Evolutionary conservation across 2,113 vertebrate species (phyloP).

Genomic region (Lonchura striata): DNA sequence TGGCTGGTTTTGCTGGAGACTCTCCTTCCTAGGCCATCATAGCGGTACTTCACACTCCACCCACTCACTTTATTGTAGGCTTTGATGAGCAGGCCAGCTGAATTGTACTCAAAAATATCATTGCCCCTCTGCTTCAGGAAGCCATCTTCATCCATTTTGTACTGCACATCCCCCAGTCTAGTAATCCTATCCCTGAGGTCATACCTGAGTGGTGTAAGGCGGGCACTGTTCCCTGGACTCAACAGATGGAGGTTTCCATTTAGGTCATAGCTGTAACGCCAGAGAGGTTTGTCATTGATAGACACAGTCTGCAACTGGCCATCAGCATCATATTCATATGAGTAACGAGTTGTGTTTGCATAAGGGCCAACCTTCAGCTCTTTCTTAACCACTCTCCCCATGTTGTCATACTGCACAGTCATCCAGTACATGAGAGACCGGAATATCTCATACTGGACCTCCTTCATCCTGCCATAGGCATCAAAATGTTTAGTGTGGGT

Average conservation of each 20-base stretch:
- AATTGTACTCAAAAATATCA: constrained; percentile 94
- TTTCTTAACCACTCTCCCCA: constrained; percentile 96
- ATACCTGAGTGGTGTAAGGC: constrained; percentile 92
- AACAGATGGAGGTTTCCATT: constrained; percentile 96
- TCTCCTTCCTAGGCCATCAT: constrained; percentile 91
- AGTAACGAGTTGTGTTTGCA: constrained; percentile 94
- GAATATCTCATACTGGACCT: constrained; percentile 98
- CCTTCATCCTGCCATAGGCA: constrained; percentile 93
- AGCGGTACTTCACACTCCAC: constrained; percentile 93
- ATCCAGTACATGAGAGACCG: constrained; percentile 99
- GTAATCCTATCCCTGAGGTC: constrained; percentile 93
- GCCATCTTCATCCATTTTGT: constrained; percentile 94
- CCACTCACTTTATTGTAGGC: constrained; percentile 88
- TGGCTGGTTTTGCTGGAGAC: constrained; percentile 88
- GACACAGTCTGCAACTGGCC: constrained; percentile 95
- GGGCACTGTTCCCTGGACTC: constrained; percentile 92
- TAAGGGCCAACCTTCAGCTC: constrained; percentile 98
- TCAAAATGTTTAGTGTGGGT: constrained; percentile 99
- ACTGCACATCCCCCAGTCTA: constrained; percentile 90
- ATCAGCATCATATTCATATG: constrained; percentile 93
- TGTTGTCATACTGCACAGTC: constrained; percentile 97
- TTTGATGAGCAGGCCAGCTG: constrained; percentile 87
- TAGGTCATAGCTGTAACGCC: constrained; percentile 97
- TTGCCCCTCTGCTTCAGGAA: constrained; percentile 93
- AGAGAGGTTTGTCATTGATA: constrained; percentile 94